Evolutionary conservation across 2,888 invertebrate genomes (phyloP), one percentile per base, ranked within the genome.

Genomic region (Exephanes ischioxanthus): DNA sequence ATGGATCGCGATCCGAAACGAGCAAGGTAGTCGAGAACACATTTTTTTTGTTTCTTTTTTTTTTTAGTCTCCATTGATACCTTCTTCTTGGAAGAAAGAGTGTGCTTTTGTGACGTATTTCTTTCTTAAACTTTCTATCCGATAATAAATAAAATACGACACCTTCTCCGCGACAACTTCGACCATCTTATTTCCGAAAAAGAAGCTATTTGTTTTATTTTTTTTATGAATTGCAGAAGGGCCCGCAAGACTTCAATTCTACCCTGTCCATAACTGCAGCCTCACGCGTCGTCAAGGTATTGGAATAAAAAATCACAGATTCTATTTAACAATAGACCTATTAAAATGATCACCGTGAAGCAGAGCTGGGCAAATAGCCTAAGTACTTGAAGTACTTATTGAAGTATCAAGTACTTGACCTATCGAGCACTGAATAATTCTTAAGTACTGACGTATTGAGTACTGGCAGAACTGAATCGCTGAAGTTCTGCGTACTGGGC

Each of bases 201-300:
- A 48, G 16, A 48, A 48, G 5, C 11, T 11, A 41, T 11, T 41
- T 11, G 2, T 41, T 41, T 33, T 7, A 41, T 41, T 41, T 41
- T 11, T 48, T 48, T 48, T 11, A 37, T 41, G 11, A 9, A 3
- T 81, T 94, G 45, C 94, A 95, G 95, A 95, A 94, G 90, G 93
- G 94, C 53, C 93, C 94, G 55, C 93, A 94, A 71, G 95, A 95
- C 89, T 90, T 94, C 51, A 95, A 94, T 88, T 93, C 94, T 86
- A 94, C 94, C 86, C 92, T 94, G 79, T 92, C 95, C 84, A 92
- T 94, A 80, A 94, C 94, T 22, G 94, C 93, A 66, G 92, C 92
- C 81, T 94, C 94, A 76, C 92, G 92, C 85, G 91, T 92, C 45
- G 92, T 94, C 53, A 95, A 94, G 93, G 95, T 72, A 51, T n/a